Conservation (phyloP, 2,888 invertebrate genomes). For the Auanema freiburgensis region DNA sequence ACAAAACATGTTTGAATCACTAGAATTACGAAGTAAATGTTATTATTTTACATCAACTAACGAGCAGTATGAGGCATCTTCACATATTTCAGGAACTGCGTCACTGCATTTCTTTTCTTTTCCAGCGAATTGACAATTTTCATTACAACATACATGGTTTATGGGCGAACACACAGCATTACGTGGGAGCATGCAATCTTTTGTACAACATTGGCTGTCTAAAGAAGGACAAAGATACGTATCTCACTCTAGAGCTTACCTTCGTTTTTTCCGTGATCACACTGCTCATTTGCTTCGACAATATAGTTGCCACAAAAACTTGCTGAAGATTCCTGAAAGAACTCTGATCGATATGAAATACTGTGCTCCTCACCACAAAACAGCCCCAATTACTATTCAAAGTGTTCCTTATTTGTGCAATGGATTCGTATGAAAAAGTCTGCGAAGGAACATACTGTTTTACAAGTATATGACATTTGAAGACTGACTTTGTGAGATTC, state of each 20-base stretch:
- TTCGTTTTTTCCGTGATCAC: constrained; percentile 85
- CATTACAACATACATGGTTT: constrained; percentile 87
- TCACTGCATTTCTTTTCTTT: too few species aligned
- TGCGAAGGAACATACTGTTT: constrained; percentile 19
- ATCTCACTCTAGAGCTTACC: too few species aligned
- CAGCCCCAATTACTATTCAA: neutral
- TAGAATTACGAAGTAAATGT: too few species aligned
- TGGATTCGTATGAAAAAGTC: too few species aligned
- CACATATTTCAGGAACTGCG: too few species aligned
- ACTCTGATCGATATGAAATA: neutral
- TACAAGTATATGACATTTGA: too few species aligned
- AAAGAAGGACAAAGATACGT: neutral
- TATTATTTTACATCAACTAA: too few species aligned
- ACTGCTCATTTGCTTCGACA: constrained; percentile 93
- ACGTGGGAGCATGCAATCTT: constrained; percentile 24
- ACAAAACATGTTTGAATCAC: too few species aligned
- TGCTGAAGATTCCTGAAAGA: constrained; percentile 73
- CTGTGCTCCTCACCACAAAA: neutral
- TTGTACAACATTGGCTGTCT: constrained; percentile 33
- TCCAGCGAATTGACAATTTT: constrained; percentile 81
- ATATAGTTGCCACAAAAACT: constrained; percentile 93
- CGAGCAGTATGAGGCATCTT: too few species aligned
- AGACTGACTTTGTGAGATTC: too few species aligned
- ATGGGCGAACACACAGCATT: constrained; percentile 76
- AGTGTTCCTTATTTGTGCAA: too few species aligned